Evolutionary conservation across 2,797 vertebrate genomes (phyloP).

Genomic region (Pyrocephalus nanus): DNA sequence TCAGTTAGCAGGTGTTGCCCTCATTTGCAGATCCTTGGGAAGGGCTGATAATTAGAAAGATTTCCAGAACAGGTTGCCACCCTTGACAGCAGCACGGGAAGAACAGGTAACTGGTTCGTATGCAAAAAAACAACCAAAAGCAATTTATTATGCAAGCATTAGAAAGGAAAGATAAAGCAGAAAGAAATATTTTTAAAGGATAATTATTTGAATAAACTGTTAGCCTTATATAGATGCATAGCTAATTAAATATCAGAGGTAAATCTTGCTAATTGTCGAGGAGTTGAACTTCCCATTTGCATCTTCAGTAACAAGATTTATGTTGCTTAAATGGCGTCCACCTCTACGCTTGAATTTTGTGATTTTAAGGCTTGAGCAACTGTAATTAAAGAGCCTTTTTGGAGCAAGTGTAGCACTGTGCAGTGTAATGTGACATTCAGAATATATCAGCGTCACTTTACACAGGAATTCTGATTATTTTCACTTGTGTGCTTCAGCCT

Average conservation of each 20-base stretch:
- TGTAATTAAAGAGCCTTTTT: constrained; percentile 11
- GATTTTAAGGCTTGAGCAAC: constrained; percentile 11
- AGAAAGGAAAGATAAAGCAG: not conserved
- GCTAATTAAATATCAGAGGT: not conserved
- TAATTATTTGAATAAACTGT: not conserved
- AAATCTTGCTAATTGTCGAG: not conserved
- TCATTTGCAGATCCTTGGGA: not conserved
- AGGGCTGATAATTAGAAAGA: not conserved
- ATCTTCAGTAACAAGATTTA: not conserved
- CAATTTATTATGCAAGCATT: not conserved
- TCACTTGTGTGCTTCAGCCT: not conserved
- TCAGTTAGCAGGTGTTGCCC: not conserved
- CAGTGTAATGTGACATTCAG: constrained; percentile 31
- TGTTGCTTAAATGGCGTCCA: not conserved
- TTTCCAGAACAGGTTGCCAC: not conserved
- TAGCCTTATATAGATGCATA: not conserved
- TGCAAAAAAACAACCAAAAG: not conserved
- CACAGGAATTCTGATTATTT: constrained; percentile 41
- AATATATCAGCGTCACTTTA: constrained; percentile 43
- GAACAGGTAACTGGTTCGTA: not conserved
- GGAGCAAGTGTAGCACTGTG: not conserved
- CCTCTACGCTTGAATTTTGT: not conserved
- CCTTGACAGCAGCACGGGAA: not conserved
- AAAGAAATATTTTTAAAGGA: not conserved
- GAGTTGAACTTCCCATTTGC: not conserved